phyloP scores from a whole-genome alignment of 2,797 vertebrate species.

The Cheirogaleus major region DNA sequence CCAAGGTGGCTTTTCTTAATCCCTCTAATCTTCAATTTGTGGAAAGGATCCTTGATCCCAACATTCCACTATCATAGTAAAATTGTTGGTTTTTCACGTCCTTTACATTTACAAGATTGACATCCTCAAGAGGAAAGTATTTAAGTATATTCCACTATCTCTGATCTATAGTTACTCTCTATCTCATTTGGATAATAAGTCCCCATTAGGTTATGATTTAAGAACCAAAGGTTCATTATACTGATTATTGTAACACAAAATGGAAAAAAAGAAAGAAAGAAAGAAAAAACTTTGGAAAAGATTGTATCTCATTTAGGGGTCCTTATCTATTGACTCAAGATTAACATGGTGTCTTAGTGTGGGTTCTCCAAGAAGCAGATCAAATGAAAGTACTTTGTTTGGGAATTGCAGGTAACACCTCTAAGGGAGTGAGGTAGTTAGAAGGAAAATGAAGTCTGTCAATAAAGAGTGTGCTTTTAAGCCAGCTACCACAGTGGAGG shows the following conservation, averaged over 20 bases:
- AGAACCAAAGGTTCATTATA: slow-evolving; percentile 1
- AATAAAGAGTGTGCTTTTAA: not conserved
- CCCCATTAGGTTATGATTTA: slow-evolving; percentile 34
- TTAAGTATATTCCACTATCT: slow-evolving; percentile 4
- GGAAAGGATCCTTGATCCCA: not conserved
- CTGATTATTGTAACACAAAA: slow-evolving; percentile 22
- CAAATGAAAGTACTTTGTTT: slow-evolving; percentile 18
- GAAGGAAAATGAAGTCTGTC: slow-evolving; percentile 10
- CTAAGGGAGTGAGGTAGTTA: not conserved
- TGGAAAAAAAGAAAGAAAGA: not conserved
- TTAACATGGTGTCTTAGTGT: not conserved
- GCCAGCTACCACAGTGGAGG: not conserved
- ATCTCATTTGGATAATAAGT: slow-evolving; percentile 30
- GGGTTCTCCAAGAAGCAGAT: not conserved
- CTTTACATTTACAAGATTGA: slow-evolving; percentile 5
- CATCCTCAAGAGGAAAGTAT: slow-evolving; percentile 35
- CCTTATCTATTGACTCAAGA: not conserved
- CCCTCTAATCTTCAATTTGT: slow-evolving; percentile 25
- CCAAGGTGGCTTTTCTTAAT: not conserved
- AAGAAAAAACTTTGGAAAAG: not conserved
- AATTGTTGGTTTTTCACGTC: not conserved
- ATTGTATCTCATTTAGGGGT: not conserved
- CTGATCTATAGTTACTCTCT: slow-evolving; percentile 6
- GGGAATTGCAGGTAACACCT: not conserved
- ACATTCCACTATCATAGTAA: not conserved